Conservation (phyloP, 2,113 vertebrate species). For the Phoenicopterus ruber region DNA sequence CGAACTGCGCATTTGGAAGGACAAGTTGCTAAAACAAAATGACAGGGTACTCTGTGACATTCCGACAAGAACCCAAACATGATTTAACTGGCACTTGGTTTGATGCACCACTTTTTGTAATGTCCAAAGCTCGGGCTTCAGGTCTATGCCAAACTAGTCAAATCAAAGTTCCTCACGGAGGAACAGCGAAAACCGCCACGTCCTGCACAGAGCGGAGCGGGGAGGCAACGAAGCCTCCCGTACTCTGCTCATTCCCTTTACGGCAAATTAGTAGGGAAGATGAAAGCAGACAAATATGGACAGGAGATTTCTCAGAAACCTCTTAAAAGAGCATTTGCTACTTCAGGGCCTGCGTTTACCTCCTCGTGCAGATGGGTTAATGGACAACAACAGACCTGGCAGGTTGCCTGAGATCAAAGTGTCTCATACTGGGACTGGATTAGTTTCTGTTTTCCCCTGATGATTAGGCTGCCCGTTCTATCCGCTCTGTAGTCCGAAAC, state of each 20-base stretch:
- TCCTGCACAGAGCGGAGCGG: not conserved
- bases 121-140: slow-evolving; percentile 51
- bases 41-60: slow-evolving; percentile 85
- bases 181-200: fast-evolving
- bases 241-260: not conserved
- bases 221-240: not conserved
- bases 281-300: not conserved
- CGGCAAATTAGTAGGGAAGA: not conserved
- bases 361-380: slow-evolving; percentile 3
- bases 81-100: slow-evolving; percentile 67
- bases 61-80: slow-evolving; percentile 81
- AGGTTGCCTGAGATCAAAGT: slow-evolving; percentile 9
- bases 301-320: not conserved
- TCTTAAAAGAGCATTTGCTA: slow-evolving; percentile 38
- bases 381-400: slow-evolving; percentile 35
- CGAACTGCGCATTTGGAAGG: slow-evolving; percentile 77
- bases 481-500: not conserved
- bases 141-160: not conserved
- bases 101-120: slow-evolving; percentile 52
- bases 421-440: not conserved
- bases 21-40: slow-evolving; percentile 84
- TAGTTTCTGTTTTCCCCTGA: not conserved
- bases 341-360: slow-evolving; percentile 4
- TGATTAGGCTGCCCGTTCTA: not conserved
- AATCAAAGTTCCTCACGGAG: not conserved